Conservation (phyloP, 1,140 invertebrate genomes). For the Drosophila yakuba region DNA sequence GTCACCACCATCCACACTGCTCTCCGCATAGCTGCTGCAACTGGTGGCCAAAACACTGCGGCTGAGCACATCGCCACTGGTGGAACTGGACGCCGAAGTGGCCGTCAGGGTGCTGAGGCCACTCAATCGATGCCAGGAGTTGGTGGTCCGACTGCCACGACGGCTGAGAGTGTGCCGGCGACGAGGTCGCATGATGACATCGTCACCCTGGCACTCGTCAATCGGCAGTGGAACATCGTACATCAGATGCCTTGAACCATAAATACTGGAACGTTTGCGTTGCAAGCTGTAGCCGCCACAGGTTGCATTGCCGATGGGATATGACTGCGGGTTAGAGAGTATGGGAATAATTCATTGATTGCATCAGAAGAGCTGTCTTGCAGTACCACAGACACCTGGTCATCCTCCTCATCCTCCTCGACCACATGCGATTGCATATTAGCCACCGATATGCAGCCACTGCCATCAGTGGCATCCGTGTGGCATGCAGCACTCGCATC, state of each 20-base stretch:
- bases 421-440: conserved; percentile 38
- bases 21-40: conserved; percentile 65
- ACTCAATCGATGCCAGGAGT: conserved; percentile 67
- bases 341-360: too few relatives aligned
- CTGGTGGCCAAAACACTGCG: conserved; percentile 69
- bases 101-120: conserved; percentile 66
- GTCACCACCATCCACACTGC: conserved; percentile 52
- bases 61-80: conserved; percentile 57
- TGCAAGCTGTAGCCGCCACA: conserved; percentile 47
- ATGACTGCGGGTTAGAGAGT: conserved; percentile 25
- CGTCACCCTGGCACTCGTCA: conserved; percentile 86
- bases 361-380: too few relatives aligned
- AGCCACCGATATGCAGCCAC: conserved; percentile 32
- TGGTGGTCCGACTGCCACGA: conserved; percentile 48
- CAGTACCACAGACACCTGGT: conserved; percentile 64
- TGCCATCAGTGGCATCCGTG: conserved; percentile 53
- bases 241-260: conserved; percentile 87
- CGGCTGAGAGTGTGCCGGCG: conserved; percentile 50
- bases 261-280: conserved; percentile 84
- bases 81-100: conserved; percentile 67
- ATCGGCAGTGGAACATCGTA: conserved; percentile 87
- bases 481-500: conserved; percentile 37
- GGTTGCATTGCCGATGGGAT: conserved; percentile 22
- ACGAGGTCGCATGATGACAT: conserved; percentile 75
- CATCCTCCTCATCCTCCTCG: conserved; percentile 51